Evolutionary conservation across 2,797 vertebrate genomes (phyloP).

Genomic region (Hybognathus amarus): DNA sequence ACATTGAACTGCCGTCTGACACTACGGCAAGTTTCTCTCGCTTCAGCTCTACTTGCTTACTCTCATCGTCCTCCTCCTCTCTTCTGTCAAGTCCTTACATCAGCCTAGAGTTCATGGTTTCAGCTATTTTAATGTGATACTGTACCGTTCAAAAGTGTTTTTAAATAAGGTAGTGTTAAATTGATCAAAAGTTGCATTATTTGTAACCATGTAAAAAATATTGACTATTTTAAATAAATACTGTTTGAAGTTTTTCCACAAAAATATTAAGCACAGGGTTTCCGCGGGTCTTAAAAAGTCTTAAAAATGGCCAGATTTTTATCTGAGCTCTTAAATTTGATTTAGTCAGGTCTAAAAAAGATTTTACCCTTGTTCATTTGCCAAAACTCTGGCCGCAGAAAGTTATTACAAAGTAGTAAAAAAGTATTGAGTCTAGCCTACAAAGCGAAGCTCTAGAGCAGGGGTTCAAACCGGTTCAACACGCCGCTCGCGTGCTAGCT

Average conservation of each 20-base stretch:
- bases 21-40: conserved; percentile 86
- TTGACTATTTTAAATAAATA: not conserved
- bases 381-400: too few relatives aligned
- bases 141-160: not conserved
- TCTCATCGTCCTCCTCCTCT: not conserved
- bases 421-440: too few relatives aligned
- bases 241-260: not conserved
- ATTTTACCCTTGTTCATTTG: too few relatives aligned
- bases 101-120: not conserved
- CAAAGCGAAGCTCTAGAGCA: too few relatives aligned
- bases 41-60: conserved; percentile 31
- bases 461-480: too few relatives aligned
- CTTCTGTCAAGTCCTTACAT: not conserved
- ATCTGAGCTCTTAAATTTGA: too few relatives aligned
- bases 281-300: too few relatives aligned
- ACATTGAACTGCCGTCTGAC: conserved; percentile 81
- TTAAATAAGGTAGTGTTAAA: not conserved
- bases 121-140: not conserved
- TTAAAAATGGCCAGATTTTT: too few relatives aligned
- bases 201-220: not conserved
- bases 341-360: too few relatives aligned
- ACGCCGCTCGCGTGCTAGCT: too few relatives aligned
- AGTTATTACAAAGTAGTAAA: too few relatives aligned
- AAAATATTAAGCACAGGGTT: too few relatives aligned
- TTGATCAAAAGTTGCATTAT: not conserved